phyloP scores from a whole-genome alignment of 2,797 vertebrate species.

The Pseudomugil gertrudae region DNA sequence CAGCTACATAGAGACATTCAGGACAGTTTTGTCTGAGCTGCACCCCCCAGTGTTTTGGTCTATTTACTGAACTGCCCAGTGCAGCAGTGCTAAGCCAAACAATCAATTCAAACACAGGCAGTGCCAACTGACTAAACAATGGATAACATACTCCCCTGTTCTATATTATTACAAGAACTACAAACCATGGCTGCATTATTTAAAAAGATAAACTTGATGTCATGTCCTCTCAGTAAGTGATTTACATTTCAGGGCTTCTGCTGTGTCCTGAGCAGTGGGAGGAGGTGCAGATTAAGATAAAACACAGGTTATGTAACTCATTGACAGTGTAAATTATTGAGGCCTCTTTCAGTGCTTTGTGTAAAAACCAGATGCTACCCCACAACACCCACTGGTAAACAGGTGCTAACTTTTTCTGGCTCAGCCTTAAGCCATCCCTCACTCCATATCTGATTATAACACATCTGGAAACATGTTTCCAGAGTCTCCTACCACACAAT shows the following conservation, averaged over 20 bases:
- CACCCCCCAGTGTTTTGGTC: constrained; percentile 28
- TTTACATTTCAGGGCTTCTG: not conserved
- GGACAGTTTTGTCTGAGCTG: constrained; percentile 44
- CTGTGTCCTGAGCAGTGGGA: constrained; percentile 10
- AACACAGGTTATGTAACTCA: not conserved
- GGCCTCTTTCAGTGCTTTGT: constrained; percentile 3
- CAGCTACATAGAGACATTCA: constrained; percentile 38
- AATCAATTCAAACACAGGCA: constrained; percentile 53
- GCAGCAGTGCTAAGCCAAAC: constrained; percentile 51
- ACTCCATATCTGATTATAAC: not conserved
- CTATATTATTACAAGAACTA: constrained; percentile 9
- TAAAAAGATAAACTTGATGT: constrained; percentile 2
- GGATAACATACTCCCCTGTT: constrained; percentile 21
- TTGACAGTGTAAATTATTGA: not conserved
- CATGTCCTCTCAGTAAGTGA: not conserved
- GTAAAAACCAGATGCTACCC: not conserved
- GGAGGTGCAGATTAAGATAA: not conserved
- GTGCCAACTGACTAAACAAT: constrained; percentile 45
- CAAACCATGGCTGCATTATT: constrained; percentile 4
- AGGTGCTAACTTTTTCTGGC: not conserved
- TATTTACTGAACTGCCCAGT: constrained; percentile 56
- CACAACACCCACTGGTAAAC: not conserved
- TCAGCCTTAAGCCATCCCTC: not conserved
- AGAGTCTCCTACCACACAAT: not conserved
- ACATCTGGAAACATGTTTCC: constrained; percentile 21